Conservation (phyloP, 2,113 vertebrate species). For the Hyperopisus bebe region DNA sequence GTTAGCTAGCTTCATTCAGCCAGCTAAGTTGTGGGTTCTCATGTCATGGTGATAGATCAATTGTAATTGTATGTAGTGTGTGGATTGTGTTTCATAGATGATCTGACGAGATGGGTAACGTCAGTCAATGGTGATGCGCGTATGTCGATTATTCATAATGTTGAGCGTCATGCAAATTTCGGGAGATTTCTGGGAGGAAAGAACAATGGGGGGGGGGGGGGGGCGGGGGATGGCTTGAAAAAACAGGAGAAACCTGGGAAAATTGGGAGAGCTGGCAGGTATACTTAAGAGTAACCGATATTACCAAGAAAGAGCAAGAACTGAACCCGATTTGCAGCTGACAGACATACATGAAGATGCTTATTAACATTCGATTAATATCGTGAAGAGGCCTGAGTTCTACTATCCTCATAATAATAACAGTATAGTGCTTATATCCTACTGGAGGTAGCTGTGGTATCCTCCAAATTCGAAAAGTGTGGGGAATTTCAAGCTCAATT, state of each 20-base stretch:
- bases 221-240: neutral
- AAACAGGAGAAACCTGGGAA: neutral
- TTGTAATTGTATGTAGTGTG: neutral
- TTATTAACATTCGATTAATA: too few species aligned
- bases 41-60: neutral
- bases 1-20: neutral
- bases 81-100: neutral
- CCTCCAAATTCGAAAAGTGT: neutral
- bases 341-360: neutral
- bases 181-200: too few species aligned
- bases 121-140: neutral
- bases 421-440: neutral
- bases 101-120: neutral
- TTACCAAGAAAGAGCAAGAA: neutral
- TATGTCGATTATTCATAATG: neutral
- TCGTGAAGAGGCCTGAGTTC: neutral
- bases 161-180: neutral
- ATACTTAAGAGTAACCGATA: neutral
- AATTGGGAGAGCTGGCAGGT: neutral
- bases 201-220: too few species aligned
- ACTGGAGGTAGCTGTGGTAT: neutral
- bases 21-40: neutral
- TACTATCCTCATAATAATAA: neutral
- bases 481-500: neutral
- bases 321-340: neutral